Conservation (phyloP, 2,888 invertebrate genomes). For the Leptothorax acervorum region DNA sequence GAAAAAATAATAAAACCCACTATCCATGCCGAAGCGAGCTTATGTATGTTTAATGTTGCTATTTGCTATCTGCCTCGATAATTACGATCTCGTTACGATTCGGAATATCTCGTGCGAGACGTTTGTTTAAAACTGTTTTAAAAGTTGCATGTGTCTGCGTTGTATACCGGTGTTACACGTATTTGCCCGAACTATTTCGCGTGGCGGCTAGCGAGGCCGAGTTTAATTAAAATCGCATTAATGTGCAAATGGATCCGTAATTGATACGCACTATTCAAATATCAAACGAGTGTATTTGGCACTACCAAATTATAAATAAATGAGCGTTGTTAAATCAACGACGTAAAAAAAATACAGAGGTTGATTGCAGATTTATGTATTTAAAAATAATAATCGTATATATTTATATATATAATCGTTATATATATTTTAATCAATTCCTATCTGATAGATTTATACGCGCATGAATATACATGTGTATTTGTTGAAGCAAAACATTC, state of each 20-base stretch:
- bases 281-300: background rate
- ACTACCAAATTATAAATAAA: background rate
- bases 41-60: slow-evolving; percentile 34
- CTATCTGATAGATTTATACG: slow-evolving; percentile 24
- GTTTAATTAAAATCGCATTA: slow-evolving; percentile 52
- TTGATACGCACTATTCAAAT: slow-evolving; percentile 42
- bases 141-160: slow-evolving; percentile 23
- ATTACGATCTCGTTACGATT: slow-evolving; percentile 52
- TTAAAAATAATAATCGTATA: background rate
- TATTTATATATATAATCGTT: too few relatives aligned
- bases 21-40: slow-evolving; percentile 22
- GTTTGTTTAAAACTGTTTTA: slow-evolving; percentile 33
- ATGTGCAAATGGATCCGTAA: slow-evolving; percentile 44
- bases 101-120: slow-evolving; percentile 41
- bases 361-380: slow-evolving; percentile 5
- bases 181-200: slow-evolving; percentile 42
- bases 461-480: slow-evolving; percentile 20
- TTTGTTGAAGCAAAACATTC: slow-evolving; percentile 27
- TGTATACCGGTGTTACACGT: slow-evolving; percentile 8
- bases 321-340: background rate
- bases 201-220: slow-evolving; percentile 22
- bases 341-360: background rate
- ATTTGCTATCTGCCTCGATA: slow-evolving; percentile 44
- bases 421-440: background rate
- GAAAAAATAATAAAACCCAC: slow-evolving; percentile 41